Base-by-base conservation (phyloP, 2,888 invertebrate genomes). In the Orthosia gracilis region DNA sequence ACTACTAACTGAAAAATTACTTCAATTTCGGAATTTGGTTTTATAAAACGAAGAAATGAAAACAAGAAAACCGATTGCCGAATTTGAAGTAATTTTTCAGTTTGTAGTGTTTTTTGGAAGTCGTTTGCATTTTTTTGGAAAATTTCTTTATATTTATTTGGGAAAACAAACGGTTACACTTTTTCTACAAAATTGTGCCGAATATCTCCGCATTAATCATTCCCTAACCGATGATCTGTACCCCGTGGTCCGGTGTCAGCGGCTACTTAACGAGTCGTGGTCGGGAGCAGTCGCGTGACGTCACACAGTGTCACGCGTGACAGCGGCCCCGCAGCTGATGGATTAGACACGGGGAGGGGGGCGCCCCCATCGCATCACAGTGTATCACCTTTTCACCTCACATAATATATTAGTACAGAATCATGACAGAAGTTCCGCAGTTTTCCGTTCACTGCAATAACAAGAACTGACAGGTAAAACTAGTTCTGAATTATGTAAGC, bases 251-350 rank as follows among this genome's bases (percentile, higher is more conserved):
- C 45, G 26, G 26, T 23, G 49, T 54, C 68, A 15, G 55, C 26
- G 65, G 21, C 61, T 31, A 68, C 78, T 73, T 59, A 64, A 59
- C 26, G 26, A 31, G 21, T 73, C 31, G 23, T 12, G 17, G 18
- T 11, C 23, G 26, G 50, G 31, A 45, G 57, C 66, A 47, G 65
- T 65, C 65, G 17, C 62, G 69, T 65, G 78, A 74, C 61, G 75
- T 66, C 65, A 68, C 59, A 58, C 49, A 26, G n/a, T 50, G 72
- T 54, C 69, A 55, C 65, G 55, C 61, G 73, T 59, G 74, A 62
- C 74, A 69, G 72, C 52, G 55, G 59, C 55, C 62, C 23, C 45
- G 47, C 45, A 50, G 40, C 73, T 85, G 86, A 84, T 77, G 77
- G 84, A 83, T 80, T 78, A 74, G 72, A 74, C 67, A 57, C 57